phyloP scores from a whole-genome alignment of 2,888 invertebrate genomes.

The Agrilus biguttatus region DNA sequence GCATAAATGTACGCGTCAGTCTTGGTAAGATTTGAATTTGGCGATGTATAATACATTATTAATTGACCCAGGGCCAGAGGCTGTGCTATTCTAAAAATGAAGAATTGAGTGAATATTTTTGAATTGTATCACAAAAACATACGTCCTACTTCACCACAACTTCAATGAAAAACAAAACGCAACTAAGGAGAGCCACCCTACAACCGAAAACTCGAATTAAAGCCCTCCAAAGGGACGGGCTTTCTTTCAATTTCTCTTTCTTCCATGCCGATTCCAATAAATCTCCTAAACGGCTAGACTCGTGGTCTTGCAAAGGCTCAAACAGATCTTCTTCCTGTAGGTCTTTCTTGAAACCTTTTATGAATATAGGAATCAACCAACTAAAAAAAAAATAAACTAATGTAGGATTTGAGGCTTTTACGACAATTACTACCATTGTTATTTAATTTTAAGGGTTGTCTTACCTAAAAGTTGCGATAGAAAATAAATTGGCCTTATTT shows the following conservation, averaged over 20 bases:
- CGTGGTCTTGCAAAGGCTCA: not conserved
- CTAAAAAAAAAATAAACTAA: slow-evolving; percentile 1
- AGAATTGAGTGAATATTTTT: too few relatives aligned
- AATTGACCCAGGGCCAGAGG: not conserved
- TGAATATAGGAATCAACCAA: not conserved
- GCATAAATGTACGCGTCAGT: slow-evolving; percentile 63
- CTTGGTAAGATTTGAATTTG: not conserved
- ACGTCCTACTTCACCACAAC: not conserved
- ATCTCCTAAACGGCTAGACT: not conserved
- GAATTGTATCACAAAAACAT: too few relatives aligned
- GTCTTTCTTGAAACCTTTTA: not conserved
- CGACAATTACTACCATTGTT: too few relatives aligned
- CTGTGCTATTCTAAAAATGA: not conserved
- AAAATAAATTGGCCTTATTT: too few relatives aligned
- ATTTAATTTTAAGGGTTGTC: too few relatives aligned
- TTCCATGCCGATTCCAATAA: not conserved
- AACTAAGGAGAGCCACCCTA: not conserved
- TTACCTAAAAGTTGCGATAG: too few relatives aligned
- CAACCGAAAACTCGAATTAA: not conserved
- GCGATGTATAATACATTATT: not conserved
- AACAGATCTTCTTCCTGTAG: not conserved
- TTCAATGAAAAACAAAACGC: not conserved
- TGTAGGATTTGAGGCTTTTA: too few relatives aligned
- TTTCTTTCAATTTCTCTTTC: not conserved
- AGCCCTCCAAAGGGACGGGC: not conserved